Percentiles rank a stretch among this genome's conserved stretches.
phyloP scores from a whole-genome alignment of 2,797 vertebrate species.

The Pampus argenteus region DNA sequence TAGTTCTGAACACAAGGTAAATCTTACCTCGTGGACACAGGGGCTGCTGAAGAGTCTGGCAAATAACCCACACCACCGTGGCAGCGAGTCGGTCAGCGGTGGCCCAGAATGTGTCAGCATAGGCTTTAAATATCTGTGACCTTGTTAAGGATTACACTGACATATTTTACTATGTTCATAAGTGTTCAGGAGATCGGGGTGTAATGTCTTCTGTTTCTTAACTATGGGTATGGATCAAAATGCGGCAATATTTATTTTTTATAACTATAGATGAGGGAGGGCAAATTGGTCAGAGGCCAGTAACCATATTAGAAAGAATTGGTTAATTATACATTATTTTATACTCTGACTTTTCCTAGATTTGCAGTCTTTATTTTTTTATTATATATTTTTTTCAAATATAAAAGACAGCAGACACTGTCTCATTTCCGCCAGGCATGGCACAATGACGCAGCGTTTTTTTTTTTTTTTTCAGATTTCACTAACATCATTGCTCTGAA shows the following conservation, averaged over 20 bases:
- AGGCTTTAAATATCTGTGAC: slow-evolving; percentile 86
- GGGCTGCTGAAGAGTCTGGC: slow-evolving; percentile 84
- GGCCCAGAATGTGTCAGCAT: slow-evolving; percentile 87
- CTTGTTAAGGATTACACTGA: slow-evolving; percentile 55
- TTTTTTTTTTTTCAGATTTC: slow-evolving; percentile 8
- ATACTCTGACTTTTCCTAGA: slow-evolving; percentile 12
- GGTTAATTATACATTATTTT: too few relatives aligned
- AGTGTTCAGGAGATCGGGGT: not conserved
- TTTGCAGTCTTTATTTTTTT: not conserved
- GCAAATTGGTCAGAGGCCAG: not conserved
- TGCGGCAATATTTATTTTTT: slow-evolving; percentile 9
- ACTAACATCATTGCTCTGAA: not conserved
- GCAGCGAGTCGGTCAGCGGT: slow-evolving; percentile 84
- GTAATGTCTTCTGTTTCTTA: not conserved
- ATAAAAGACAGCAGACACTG: not conserved
- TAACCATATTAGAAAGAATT: slow-evolving; percentile 6
- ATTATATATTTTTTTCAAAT: slow-evolving; percentile 1
- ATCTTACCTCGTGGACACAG: slow-evolving; percentile 81
- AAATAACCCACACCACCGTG: slow-evolving; percentile 81
- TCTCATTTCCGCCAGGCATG: not conserved
- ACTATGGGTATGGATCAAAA: not conserved
- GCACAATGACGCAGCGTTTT: slow-evolving; percentile 35
- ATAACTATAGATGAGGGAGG: not conserved
- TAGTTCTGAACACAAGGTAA: not conserved
- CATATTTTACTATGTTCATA: not conserved